Evolutionary conservation across 1,140 invertebrate species (phyloP).

Genomic region (Dreissena rostriformis): DNA sequence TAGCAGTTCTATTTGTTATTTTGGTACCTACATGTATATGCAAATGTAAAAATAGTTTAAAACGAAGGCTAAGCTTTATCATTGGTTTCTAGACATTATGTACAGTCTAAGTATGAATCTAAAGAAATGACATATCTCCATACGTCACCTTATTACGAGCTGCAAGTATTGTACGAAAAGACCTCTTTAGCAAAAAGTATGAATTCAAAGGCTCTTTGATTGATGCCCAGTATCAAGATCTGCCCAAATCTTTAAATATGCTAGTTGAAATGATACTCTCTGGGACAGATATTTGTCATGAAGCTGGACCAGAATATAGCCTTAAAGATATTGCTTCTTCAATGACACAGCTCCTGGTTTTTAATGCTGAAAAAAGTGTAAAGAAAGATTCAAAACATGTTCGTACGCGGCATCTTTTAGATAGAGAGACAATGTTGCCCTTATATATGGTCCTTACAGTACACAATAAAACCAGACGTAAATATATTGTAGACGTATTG

Average conservation of each 20-base stretch:
- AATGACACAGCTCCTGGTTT: neutral
- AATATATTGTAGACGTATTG: slow-evolving; percentile 13
- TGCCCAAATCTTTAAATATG: neutral
- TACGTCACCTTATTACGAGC: neutral
- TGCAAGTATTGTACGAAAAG: neutral
- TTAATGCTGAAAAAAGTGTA: neutral
- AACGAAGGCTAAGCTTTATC: too few species aligned
- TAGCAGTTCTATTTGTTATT: too few species aligned
- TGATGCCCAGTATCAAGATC: neutral
- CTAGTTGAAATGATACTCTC: neutral
- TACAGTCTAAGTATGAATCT: too few species aligned
- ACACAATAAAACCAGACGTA: slow-evolving; percentile 34
- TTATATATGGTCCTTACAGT: slow-evolving; percentile 22
- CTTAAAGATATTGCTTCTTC: neutral
- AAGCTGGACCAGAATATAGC: neutral
- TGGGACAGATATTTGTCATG: neutral
- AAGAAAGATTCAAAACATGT: neutral
- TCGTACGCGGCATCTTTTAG: neutral
- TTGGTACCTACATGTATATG: too few species aligned
- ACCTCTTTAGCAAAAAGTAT: neutral
- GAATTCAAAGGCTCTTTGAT: neutral
- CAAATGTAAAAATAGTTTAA: too few species aligned
- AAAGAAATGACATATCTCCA: neutral
- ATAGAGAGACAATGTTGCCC: slow-evolving; percentile 18
- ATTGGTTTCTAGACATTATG: too few species aligned